Conservation (phyloP, 2,888 invertebrate species). For the Temnothorax unifasciatus region DNA sequence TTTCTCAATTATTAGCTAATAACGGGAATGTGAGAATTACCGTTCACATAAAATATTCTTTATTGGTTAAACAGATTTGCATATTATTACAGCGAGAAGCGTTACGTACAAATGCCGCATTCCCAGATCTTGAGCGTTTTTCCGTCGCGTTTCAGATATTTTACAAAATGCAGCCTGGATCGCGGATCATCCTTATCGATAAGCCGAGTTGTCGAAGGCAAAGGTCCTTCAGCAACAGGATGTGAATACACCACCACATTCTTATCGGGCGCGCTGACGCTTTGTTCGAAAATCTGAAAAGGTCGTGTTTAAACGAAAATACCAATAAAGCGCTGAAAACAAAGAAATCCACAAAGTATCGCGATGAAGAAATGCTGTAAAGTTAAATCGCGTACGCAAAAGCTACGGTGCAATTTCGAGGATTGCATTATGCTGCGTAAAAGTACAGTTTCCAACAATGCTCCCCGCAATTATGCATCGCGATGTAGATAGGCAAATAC, state of each 20-base stretch:
- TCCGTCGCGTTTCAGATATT: constrained; percentile 90
- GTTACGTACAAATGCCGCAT: constrained; percentile 91
- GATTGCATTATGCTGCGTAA: constrained; percentile 12
- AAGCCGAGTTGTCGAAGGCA: constrained; percentile 75
- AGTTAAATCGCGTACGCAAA: background rate
- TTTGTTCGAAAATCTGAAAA: constrained; percentile 77
- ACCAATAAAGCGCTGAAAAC: background rate
- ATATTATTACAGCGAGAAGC: background rate
- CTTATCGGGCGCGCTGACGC: constrained; percentile 69
- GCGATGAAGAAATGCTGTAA: background rate
- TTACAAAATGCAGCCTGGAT: constrained; percentile 89
- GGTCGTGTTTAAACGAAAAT: background rate
- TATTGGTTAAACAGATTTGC: background rate
- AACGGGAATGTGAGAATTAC: background rate
- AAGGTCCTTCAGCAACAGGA: constrained; percentile 66
- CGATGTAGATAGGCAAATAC: constrained; percentile 50
- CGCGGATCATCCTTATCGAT: constrained; percentile 89
- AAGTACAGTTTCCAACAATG: constrained; percentile 35
- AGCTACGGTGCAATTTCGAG: background rate
- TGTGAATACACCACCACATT: constrained; percentile 73
- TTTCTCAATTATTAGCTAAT: background rate
- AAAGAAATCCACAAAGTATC: background rate
- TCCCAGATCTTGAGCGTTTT: constrained; percentile 91
- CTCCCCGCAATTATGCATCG: constrained; percentile 39
- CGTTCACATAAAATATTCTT: background rate